phyloP scores from a whole-genome alignment of 1,140 invertebrate species.

The Drosophila asahinai region DNA sequence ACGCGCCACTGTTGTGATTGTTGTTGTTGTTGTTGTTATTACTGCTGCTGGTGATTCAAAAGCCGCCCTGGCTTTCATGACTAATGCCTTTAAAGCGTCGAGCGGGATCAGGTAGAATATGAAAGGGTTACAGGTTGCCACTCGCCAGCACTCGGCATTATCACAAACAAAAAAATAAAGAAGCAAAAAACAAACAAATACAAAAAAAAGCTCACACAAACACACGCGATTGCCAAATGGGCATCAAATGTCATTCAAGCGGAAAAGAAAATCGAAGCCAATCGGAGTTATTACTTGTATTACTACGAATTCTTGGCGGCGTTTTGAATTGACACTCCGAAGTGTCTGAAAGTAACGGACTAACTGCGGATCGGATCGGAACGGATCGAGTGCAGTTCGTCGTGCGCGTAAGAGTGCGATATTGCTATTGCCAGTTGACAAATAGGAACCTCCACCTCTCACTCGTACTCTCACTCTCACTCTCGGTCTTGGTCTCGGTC shows the following conservation, averaged over 20 bases:
- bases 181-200: constrained; percentile 9
- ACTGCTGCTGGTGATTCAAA: constrained; percentile 59
- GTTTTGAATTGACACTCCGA: too few species aligned
- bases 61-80: constrained; percentile 62
- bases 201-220: background rate
- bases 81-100: constrained; percentile 59
- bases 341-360: constrained; percentile 36
- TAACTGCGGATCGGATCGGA: constrained; percentile 22
- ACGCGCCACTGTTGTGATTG: constrained; percentile 40
- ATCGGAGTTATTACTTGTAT: constrained; percentile 14
- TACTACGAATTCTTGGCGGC: background rate
- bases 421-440: constrained; percentile 56
- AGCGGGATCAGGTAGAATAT: constrained; percentile 40
- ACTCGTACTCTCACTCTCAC: constrained; percentile 27
- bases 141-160: constrained; percentile 20
- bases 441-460: constrained; percentile 31
- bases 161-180: constrained; percentile 13
- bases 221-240: constrained; percentile 2
- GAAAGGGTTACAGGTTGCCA: constrained; percentile 39
- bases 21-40: constrained; percentile 17
- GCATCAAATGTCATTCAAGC: constrained; percentile 16
- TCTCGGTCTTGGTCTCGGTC: constrained; percentile 4
- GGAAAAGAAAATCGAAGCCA: constrained; percentile 11
- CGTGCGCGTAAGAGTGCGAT: constrained; percentile 36
- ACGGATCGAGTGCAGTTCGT: constrained; percentile 65